Conservation (phyloP, 2,888 invertebrate genomes). For the Volucella zonaria region DNA sequence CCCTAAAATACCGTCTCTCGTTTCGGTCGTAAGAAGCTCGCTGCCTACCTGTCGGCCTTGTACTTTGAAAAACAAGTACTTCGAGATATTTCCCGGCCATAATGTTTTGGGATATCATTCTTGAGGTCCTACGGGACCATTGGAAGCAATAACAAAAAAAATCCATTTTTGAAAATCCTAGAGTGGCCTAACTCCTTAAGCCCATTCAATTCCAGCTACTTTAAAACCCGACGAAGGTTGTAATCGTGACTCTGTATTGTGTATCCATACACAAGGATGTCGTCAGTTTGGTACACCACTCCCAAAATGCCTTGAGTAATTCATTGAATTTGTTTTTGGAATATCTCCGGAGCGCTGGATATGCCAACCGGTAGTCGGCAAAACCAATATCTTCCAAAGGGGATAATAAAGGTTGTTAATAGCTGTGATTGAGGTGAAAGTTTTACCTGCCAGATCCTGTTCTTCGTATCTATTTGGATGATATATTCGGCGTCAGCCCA, state of each 20-base stretch:
- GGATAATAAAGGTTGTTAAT: conserved; percentile 48
- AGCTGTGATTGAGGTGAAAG: conserved; percentile 15
- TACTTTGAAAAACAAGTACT: too few species aligned
- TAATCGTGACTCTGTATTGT: not conserved
- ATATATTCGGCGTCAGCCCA: conserved; percentile 74
- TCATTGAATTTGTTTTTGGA: conserved; percentile 41
- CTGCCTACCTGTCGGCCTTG: too few species aligned
- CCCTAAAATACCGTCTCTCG: too few species aligned
- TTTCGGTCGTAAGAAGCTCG: too few species aligned
- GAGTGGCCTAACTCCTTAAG: too few species aligned
- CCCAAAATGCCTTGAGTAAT: conserved; percentile 39
- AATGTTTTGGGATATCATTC: too few species aligned
- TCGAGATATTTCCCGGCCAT: too few species aligned
- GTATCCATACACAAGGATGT: conserved; percentile 41
- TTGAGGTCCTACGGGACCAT: too few species aligned
- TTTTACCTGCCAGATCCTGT: conserved; percentile 55
- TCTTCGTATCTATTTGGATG: conserved; percentile 77
- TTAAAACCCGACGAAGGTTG: conserved; percentile 15
- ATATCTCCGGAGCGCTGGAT: conserved; percentile 50
- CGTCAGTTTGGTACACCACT: conserved; percentile 55
- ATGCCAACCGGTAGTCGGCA: conserved; percentile 54
- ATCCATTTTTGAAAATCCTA: too few species aligned
- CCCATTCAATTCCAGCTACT: conserved; percentile 32
- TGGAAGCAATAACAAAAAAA: too few species aligned
- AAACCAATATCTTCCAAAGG: conserved; percentile 60